phyloP scores from a whole-genome alignment of 1,140 invertebrate genomes.

The Caenorhabditis inopinata region DNA sequence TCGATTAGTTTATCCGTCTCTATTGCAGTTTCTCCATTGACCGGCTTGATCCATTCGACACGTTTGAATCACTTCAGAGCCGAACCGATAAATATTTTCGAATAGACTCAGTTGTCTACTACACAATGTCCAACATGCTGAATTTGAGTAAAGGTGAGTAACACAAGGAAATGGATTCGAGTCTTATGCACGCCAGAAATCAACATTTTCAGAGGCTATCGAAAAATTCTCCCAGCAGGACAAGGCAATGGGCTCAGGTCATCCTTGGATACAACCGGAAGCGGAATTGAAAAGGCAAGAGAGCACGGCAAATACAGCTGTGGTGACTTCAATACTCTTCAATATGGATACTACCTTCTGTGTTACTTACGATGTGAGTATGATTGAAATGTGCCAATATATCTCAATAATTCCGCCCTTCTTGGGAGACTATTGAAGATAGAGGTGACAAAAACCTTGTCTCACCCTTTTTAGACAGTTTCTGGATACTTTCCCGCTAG shows the following conservation, averaged over 20 bases:
- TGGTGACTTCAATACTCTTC: background rate
- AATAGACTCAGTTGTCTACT: background rate
- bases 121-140: background rate
- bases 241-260: no score
- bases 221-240: background rate
- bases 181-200: background rate
- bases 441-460: no score
- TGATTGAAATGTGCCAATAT: no score
- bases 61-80: background rate
- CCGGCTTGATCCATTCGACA: background rate
- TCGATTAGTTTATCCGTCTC: no score
- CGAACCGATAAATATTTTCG: background rate
- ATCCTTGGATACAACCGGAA: background rate
- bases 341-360: background rate
- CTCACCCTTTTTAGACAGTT: no score
- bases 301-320: background rate
- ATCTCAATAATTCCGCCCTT: no score
- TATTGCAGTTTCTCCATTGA: background rate
- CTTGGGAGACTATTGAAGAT: no score
- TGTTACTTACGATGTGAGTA: slow-evolving; percentile 7
- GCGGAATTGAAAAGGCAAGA: background rate
- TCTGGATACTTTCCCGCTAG: no score
- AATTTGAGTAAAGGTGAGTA: background rate
- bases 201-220: background rate
- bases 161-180: background rate